phyloP scores from a whole-genome alignment of 2,113 vertebrate genomes.

The Synodontis membranacea region DNA sequence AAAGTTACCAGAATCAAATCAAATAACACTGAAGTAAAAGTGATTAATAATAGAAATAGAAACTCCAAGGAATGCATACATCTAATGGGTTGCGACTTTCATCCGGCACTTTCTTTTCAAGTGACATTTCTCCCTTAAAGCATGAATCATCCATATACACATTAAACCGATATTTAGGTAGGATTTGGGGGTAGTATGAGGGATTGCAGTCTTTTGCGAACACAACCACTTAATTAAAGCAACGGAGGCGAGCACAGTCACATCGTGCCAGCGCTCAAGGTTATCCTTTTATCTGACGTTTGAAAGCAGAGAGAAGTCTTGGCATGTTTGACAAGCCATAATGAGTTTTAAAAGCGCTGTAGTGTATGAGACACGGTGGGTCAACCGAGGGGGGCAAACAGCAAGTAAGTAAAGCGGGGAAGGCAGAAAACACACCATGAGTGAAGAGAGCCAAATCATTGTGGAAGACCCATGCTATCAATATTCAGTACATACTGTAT shows the following conservation, averaged over 20 bases:
- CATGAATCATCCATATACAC: constrained; percentile 17
- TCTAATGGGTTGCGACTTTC: not conserved
- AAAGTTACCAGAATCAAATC: not conserved
- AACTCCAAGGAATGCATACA: not conserved
- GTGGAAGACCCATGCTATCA: not conserved
- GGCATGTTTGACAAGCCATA: constrained; percentile 51
- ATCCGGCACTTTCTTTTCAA: not conserved
- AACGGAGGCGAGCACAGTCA: constrained; percentile 33
- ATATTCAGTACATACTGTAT: too few species aligned
- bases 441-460: not conserved
- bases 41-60: not conserved
- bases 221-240: constrained; percentile 45
- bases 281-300: constrained; percentile 58
- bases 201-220: constrained; percentile 39
- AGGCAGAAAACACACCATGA: not conserved
- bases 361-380: constrained; percentile 32
- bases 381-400: constrained; percentile 22
- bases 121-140: constrained; percentile 19
- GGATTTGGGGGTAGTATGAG: constrained; percentile 33
- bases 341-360: constrained; percentile 50
- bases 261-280: constrained; percentile 61
- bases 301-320: constrained; percentile 35
- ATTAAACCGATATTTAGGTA: constrained; percentile 33
- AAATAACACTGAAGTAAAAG: not conserved
- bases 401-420: not conserved